These are phyloP conservation scores for Platalea minor DNA, from an alignment of 2,797 vertebrate genomes.

Conservation along the genomic window DNA sequence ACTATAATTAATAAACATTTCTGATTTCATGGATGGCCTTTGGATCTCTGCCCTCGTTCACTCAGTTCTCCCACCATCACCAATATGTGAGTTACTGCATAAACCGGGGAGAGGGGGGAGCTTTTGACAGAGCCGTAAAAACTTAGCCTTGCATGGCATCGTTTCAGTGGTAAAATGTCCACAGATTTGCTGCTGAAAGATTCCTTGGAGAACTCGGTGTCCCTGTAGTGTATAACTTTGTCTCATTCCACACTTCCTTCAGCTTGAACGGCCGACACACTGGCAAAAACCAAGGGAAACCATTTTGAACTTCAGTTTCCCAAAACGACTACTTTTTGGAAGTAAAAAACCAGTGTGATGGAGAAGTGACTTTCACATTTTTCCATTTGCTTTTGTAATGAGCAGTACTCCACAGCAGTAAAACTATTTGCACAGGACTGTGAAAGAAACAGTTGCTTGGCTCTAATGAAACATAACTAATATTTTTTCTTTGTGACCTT, in stretches of 20 bases:
- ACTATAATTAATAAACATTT: neutral
- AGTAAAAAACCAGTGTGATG: accelerated
- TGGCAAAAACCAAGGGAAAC: neutral
- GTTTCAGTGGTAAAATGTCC: neutral
- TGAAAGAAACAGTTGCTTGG: neutral
- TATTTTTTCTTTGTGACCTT: neutral
- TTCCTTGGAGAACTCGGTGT: neutral
- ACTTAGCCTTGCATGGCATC: accelerated
- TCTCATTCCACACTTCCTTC: neutral
- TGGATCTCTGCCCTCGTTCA: accelerated
- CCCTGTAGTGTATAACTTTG: too few species aligned
- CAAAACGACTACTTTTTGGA: neutral
- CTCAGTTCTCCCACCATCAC: accelerated
- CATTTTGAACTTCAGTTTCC: neutral
- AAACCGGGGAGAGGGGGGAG: neutral
- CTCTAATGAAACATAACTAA: neutral
- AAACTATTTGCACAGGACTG: neutral
- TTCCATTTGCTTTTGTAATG: neutral
- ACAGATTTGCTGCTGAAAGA: neutral
- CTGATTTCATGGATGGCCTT: accelerated
- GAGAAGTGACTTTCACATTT: neutral
- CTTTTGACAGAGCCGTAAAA: neutral
- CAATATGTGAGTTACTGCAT: accelerated
- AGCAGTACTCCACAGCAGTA: neutral
- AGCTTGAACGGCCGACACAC: accelerated